phyloP scores from a whole-genome alignment of 2,113 vertebrate species.

The Montifringilla adamsi region DNA sequence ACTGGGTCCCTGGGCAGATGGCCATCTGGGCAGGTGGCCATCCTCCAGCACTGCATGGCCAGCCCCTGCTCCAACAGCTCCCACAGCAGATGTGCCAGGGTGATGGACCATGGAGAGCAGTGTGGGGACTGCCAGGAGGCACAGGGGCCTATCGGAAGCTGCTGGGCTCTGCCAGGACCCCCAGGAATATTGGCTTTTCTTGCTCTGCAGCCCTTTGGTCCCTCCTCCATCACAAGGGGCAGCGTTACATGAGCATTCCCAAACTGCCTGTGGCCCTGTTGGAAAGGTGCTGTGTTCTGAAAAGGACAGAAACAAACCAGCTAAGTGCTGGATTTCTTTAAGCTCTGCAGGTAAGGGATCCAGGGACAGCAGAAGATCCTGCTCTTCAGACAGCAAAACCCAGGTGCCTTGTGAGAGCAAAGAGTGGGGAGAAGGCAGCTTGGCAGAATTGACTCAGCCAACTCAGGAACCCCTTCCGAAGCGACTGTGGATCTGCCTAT shows the following conservation, averaged over 20 bases:
- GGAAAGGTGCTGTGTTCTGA: not conserved
- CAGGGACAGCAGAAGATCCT: not conserved
- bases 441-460: not conserved
- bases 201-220: not conserved
- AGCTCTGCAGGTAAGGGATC: not conserved
- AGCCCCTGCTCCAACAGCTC: not conserved
- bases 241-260: not conserved
- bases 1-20: not conserved
- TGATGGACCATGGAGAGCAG: not conserved
- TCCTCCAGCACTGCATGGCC: not conserved
- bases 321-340: not conserved
- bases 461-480: not conserved
- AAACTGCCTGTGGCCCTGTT: not conserved
- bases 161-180: not conserved
- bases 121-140: not conserved
- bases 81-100: not conserved
- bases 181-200: not conserved
- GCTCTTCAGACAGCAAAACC: not conserved
- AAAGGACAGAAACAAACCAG: not conserved
- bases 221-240: not conserved
- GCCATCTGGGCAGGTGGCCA: accelerated
- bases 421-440: not conserved
- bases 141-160: not conserved
- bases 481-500: accelerated
- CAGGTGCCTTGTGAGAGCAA: not conserved